Evolutionary conservation across 2,113 vertebrate genomes (phyloP), one percentile per base, ranked within the genome.

Genomic region (Oxygymnocypris stewartii): DNA sequence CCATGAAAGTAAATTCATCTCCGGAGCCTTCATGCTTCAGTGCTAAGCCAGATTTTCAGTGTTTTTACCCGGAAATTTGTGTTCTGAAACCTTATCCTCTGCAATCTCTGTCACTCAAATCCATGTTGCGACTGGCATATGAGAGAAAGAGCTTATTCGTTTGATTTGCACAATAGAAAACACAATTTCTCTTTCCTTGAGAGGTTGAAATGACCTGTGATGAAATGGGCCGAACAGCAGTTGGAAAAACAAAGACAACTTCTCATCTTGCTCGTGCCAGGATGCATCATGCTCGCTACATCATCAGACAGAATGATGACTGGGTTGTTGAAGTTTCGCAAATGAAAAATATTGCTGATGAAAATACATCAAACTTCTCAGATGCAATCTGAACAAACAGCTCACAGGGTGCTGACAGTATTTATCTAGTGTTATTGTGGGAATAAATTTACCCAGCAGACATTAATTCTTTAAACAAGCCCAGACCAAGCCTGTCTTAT

Each of bases 21-120:
- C 59, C 65, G 84, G 86, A 87, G 90, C 91, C 93, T 94, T 93
- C 91, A 93, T 93, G 94, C 94, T 89, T 94, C 93, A 86, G 77
- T 93, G 93, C 85, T 95, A 95, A 95, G 89, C 94, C 92, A 93
- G 93, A 94, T 95, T 95, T 94, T 91, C 93, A 77, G 91, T 91
- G 92, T 88, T 91, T 93, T 91, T 88, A 85, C 89, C 91, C 89
- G 85, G 89, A 94, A 93, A 93, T 93, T 86, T 93, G 91, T 86
- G 90, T 91, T 90, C 92, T 92, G 91, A 94, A 94, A 93, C 92
- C 88, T 92, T 95, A 95, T 95, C 94, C 94, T 92, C 91, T 84
- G 85, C 91, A 94, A 95, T 95, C 93, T 94, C 91, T 92, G 94
- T 93, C 94, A 93, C 90, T 95, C 93, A 94, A 91, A 93, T 89